phyloP scores from a whole-genome alignment of 2,113 vertebrate genomes.

The Melanostigma gelatinosum region DNA sequence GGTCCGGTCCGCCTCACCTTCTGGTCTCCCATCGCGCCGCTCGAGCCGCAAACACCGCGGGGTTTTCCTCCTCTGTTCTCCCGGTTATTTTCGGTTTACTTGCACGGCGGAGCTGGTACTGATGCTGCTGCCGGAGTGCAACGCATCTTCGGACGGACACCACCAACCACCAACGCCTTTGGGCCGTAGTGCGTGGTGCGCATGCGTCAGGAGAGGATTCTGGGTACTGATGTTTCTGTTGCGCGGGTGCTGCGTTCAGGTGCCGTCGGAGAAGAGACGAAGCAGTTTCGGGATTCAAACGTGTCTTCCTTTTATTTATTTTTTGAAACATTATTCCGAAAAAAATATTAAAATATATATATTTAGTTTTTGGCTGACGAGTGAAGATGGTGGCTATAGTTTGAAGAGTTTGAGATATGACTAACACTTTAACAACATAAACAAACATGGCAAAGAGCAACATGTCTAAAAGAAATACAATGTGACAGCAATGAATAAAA shows the following conservation, averaged over 20 bases:
- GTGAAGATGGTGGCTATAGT: neutral
- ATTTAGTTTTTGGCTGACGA: too few species aligned
- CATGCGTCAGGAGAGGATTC: constrained; percentile 67
- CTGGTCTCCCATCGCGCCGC: constrained; percentile 81
- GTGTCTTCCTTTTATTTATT: too few species aligned
- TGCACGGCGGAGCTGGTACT: constrained; percentile 72
- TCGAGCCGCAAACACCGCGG: constrained; percentile 34
- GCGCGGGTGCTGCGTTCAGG: constrained; percentile 39
- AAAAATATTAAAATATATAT: too few species aligned
- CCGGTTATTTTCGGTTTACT: constrained; percentile 31
- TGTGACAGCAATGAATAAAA: neutral
- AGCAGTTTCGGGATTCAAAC: too few species aligned
- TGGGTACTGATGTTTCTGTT: constrained; percentile 72
- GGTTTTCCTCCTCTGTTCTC: constrained; percentile 18
- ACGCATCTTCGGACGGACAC: constrained; percentile 78
- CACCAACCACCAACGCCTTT: constrained; percentile 72
- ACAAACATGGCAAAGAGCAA: neutral
- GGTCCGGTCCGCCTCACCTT: constrained; percentile 75
- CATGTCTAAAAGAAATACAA: neutral
- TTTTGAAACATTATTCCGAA: too few species aligned
- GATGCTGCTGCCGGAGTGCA: constrained; percentile 82
- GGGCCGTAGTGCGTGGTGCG: constrained; percentile 65
- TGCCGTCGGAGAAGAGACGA: neutral
- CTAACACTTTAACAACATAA: neutral
- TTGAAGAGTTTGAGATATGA: neutral